A percentile compares a stretch with the other conserved stretches of the same genome.
Conservation (phyloP, 2,888 invertebrate species). For the Dolichomitus sp. region DNA sequence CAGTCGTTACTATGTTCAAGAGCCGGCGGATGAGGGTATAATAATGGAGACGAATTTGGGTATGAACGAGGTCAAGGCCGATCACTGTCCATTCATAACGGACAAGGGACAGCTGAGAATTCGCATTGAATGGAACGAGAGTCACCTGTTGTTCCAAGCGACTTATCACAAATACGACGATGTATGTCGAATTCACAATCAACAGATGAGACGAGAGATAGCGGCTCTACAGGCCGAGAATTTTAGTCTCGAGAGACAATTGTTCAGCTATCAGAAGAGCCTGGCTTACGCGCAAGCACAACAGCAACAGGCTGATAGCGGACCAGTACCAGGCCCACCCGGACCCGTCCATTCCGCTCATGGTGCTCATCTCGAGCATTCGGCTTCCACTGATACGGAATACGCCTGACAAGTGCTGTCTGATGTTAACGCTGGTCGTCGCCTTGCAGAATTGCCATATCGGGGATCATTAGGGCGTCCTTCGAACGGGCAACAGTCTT, state of each 20-base stretch:
- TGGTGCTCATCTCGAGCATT: constrained; percentile 83
- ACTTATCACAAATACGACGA: constrained; percentile 95
- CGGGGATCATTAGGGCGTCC: constrained; percentile 30
- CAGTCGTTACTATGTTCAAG: constrained; percentile 93
- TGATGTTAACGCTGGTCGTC: constrained; percentile 54
- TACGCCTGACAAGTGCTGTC: constrained; percentile 89
- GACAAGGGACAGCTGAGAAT: constrained; percentile 92
- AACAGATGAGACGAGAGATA: constrained; percentile 95
- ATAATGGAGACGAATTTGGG: constrained; percentile 93
- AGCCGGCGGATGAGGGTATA: constrained; percentile 92
- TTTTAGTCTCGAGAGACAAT: constrained; percentile 93
- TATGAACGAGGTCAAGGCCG: constrained; percentile 91
- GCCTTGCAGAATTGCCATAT: constrained; percentile 43
- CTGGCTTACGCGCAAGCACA: constrained; percentile 91
- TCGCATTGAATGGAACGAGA: constrained; percentile 94
- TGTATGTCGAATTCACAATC: constrained; percentile 92
- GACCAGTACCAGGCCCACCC: constrained; percentile 75
- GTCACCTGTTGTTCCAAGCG: constrained; percentile 93
- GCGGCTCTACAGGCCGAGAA: constrained; percentile 94
- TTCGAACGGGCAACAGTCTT: neutral
- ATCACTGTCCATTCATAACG: constrained; percentile 91
- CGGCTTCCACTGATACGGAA: constrained; percentile 90
- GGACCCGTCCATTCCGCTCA: constrained; percentile 73
- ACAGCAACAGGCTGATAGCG: constrained; percentile 70
- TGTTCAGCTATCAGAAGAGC: constrained; percentile 94